Percentiles rank a stretch among this genome's conserved stretches.
These are phyloP conservation scores for Orchesella cincta DNA, from an alignment of 1,140 invertebrate species.

Conservation along the genomic window DNA sequence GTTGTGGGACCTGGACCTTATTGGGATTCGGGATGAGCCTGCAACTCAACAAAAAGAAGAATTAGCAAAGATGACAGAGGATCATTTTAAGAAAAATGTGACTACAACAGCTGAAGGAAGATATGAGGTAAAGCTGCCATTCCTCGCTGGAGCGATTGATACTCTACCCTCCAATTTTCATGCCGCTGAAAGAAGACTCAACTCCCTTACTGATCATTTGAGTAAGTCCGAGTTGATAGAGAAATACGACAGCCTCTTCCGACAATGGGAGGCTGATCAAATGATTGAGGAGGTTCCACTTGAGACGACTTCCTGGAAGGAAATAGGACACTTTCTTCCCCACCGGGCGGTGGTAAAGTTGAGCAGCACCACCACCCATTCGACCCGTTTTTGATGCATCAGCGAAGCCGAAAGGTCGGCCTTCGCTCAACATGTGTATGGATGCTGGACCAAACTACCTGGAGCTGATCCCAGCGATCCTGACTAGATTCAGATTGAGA, in stretches of 20 bases:
- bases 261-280: background rate
- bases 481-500: background rate
- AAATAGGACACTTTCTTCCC: background rate
- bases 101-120: background rate
- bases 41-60: background rate
- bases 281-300: slow-evolving; percentile 12
- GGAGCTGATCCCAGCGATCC: background rate
- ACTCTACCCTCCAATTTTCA: background rate
- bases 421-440: background rate
- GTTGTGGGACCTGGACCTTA: slow-evolving; percentile 3
- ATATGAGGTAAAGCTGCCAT: background rate
- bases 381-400: background rate
- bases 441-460: background rate
- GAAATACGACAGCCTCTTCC: background rate
- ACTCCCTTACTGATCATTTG: background rate
- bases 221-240: background rate
- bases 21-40: background rate
- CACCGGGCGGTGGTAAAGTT: background rate
- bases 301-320: background rate
- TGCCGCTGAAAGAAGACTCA: background rate
- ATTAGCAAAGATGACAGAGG: background rate
- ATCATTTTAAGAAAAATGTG: background rate
- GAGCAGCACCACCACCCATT: background rate
- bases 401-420: background rate
- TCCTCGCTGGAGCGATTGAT: background rate